Base-by-base conservation (phyloP, 2,113 vertebrate species). In the Chionodraco myersi region DNA sequence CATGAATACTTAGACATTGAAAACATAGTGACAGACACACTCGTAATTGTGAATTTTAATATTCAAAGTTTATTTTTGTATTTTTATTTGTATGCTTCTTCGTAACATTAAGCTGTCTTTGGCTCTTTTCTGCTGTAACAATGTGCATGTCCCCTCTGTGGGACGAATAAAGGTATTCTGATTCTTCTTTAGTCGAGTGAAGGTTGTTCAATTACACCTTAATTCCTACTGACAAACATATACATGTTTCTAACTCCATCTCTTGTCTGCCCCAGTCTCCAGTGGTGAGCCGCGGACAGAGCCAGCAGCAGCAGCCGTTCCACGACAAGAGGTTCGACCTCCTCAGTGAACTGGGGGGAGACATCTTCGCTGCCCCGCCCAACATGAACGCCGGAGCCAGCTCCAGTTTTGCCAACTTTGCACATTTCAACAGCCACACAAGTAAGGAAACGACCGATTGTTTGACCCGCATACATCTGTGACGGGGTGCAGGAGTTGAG, bases 291-390 rank as follows among this genome's bases (percentile, higher is more conserved):
- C 94, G 93, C 77, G 90, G 91, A 57, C 95, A 93, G 75, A 72
- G 72, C 60, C 91, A 93, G 61, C 97, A 95, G 87, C 97, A 95
- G 87, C 97, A 96, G 79, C 96, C 95, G 88, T 94, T 95, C 94
- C 96, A 96, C 79, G 98, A 99, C 86, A 99, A 97, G 94, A 99
- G 98, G 86, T 98, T 99, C 93, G 97, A 99, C 93, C 97, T 99
- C 89, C 96, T 99, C 87, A 95, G 96, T 93, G 98, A 99, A 92
- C 95, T 99, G 88, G 97, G 98, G 72, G 97, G 97, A 63, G 98
- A 99, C 94, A 99, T 99, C 85, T 99, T 99, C 92, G 97, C 97
- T 75, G 95, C 97, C n/a, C 92, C 93, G 0, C 44, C 92, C 47
- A 95, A 95, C 78, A 94, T 97, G 80, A 94, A 95, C 64, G 77